Conservation (phyloP, 2,113 vertebrate genomes). For the Egretta garzetta region DNA sequence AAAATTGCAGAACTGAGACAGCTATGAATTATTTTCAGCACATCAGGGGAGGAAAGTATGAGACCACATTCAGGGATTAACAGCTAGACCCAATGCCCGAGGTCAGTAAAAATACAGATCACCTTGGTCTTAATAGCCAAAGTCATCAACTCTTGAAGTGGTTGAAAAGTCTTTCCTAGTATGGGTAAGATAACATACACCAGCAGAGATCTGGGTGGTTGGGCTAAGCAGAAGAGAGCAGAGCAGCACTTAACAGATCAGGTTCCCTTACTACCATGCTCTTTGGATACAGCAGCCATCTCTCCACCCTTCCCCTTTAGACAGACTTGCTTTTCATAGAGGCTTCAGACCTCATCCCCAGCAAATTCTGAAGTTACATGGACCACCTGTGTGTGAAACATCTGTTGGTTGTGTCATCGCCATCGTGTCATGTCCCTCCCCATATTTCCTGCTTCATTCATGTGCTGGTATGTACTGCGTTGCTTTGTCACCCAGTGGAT, state of each 20-base stretch:
- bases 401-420: fast-evolving
- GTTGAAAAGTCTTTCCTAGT: not conserved
- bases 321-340: not conserved
- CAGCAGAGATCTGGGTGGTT: not conserved
- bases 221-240: not conserved
- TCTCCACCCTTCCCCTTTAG: not conserved
- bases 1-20: not conserved
- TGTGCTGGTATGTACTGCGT: fast-evolving
- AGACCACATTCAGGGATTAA: not conserved
- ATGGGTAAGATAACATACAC: not conserved
- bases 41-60: not conserved
- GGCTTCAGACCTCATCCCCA: not conserved
- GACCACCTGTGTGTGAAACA: not conserved
- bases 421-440: fast-evolving
- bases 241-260: not conserved
- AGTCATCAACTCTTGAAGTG: not conserved
- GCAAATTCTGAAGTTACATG: not conserved
- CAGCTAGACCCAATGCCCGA: not conserved
- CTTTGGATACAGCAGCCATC: not conserved
- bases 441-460: fast-evolving
- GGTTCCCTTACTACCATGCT: not conserved
- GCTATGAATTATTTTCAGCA: not conserved
- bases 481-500: not conserved
- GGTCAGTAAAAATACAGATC: not conserved
- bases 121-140: not conserved